phyloP scores from a whole-genome alignment of 2,888 invertebrate species.

The Rapana venosa region DNA sequence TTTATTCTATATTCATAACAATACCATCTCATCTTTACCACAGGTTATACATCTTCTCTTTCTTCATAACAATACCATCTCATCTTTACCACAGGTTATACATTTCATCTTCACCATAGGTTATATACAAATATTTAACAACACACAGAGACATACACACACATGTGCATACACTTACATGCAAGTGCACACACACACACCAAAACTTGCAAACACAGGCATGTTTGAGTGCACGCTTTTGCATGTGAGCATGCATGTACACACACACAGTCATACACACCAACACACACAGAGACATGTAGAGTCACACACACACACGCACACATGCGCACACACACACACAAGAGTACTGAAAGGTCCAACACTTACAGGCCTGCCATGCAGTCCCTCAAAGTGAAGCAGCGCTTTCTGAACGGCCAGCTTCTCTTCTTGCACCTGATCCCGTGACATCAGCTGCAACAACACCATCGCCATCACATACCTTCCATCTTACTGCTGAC shows the following conservation, averaged over 20 bases:
- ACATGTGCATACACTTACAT: background rate
- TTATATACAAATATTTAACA: too few species aligned
- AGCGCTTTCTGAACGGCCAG: slow-evolving; percentile 92
- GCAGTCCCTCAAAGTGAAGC: slow-evolving; percentile 90
- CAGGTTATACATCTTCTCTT: too few species aligned
- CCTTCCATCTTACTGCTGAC: background rate
- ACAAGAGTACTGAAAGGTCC: background rate
- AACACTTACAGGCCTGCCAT: slow-evolving; percentile 87
- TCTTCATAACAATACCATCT: too few species aligned
- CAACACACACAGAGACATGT: background rate
- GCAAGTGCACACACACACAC: too few species aligned
- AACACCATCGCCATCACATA: background rate
- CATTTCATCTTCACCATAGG: too few species aligned
- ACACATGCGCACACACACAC: background rate
- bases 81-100: too few species aligned
- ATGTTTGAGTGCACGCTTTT: too few species aligned
- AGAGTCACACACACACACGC: background rate
- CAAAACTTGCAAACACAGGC: background rate
- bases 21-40: too few species aligned
- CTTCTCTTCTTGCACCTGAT: slow-evolving; percentile 93
- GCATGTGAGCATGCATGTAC: background rate
- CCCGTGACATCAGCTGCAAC: slow-evolving; percentile 83
- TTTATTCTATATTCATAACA: too few species aligned
- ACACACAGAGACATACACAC: background rate
- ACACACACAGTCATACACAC: slow-evolving; percentile 15